phyloP scores from a whole-genome alignment of 2,888 invertebrate species.

The Helleia helle region DNA sequence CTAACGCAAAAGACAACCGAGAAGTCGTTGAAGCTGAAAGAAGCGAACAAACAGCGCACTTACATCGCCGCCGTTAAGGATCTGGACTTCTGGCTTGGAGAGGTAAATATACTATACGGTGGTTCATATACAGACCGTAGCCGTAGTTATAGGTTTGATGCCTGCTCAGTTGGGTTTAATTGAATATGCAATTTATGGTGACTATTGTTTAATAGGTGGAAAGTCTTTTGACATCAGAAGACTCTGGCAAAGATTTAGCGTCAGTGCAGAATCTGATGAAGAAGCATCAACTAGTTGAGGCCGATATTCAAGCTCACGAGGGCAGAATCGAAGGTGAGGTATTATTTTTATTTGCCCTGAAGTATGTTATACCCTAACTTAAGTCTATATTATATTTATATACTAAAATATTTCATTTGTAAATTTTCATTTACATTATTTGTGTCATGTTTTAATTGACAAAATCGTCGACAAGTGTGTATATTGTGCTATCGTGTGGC shows the following conservation, averaged over 20 bases:
- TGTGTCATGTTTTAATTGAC: neutral
- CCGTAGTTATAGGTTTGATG: too few relatives aligned
- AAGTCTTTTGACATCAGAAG: slow-evolving; percentile 94
- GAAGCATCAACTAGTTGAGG: slow-evolving; percentile 98
- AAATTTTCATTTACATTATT: too few relatives aligned
- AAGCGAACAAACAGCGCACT: slow-evolving; percentile 98
- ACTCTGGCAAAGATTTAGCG: slow-evolving; percentile 97
- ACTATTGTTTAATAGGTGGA: slow-evolving; percentile 80
- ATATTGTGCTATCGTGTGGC: slow-evolving; percentile 14
- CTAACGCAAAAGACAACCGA: slow-evolving; percentile 98
- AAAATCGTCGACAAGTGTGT: neutral
- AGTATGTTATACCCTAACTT: too few relatives aligned
- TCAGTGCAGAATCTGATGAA: slow-evolving; percentile 99
- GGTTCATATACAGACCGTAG: too few relatives aligned
- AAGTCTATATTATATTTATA: too few relatives aligned
- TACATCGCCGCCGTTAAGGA: slow-evolving; percentile 99
- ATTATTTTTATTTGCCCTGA: too few relatives aligned
- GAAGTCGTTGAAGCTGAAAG: slow-evolving; percentile 97
- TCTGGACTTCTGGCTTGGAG: slow-evolving; percentile 99
- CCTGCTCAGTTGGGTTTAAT: too few relatives aligned
- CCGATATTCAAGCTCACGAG: slow-evolving; percentile 97
- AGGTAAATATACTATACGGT: too few relatives aligned
- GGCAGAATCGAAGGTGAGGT: slow-evolving; percentile 86
- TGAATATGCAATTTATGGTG: too few relatives aligned
- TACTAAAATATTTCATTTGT: too few relatives aligned